Evolutionary conservation across 1,140 invertebrate species (phyloP).

Genomic region (Tetragnatha versicolor): DNA sequence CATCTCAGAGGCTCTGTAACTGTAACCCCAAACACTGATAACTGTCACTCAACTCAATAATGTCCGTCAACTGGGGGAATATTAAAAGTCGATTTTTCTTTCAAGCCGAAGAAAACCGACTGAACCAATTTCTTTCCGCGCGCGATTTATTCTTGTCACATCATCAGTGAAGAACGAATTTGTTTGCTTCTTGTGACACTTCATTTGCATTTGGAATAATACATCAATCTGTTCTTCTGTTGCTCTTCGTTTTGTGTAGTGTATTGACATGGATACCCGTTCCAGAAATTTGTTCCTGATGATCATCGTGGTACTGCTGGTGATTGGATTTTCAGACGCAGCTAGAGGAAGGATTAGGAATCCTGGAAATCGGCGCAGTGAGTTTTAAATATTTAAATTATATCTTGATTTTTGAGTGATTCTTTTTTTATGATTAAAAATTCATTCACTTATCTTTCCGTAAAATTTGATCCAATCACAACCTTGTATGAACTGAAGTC

Average conservation of each 20-base stretch:
- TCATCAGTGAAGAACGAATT: not conserved
- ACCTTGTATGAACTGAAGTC: not conserved
- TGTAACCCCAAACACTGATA: constrained; percentile 17
- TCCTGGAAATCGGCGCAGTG: not conserved
- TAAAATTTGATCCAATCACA: not conserved
- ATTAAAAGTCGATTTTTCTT: constrained; percentile 18
- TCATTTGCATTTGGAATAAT: not conserved
- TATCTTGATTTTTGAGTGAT: not conserved
- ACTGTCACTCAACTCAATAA: constrained; percentile 33
- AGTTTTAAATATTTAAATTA: not conserved
- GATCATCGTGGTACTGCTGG: not conserved
- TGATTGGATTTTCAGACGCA: not conserved
- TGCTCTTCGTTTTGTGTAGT: not conserved
- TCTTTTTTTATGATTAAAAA: too few species aligned
- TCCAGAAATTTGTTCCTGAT: not conserved
- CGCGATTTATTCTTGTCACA: not conserved
- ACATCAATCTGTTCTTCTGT: not conserved
- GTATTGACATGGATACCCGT: not conserved
- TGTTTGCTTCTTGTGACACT: not conserved
- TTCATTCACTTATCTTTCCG: not conserved
- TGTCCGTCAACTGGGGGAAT: constrained; percentile 7
- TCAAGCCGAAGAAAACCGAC: constrained; percentile 7
- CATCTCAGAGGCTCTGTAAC: too few species aligned
- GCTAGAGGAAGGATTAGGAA: constrained; percentile 4
- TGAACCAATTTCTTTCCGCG: not conserved